Base-by-base conservation (phyloP, 2,888 invertebrate species). In the Habrosyne pyritoides region DNA sequence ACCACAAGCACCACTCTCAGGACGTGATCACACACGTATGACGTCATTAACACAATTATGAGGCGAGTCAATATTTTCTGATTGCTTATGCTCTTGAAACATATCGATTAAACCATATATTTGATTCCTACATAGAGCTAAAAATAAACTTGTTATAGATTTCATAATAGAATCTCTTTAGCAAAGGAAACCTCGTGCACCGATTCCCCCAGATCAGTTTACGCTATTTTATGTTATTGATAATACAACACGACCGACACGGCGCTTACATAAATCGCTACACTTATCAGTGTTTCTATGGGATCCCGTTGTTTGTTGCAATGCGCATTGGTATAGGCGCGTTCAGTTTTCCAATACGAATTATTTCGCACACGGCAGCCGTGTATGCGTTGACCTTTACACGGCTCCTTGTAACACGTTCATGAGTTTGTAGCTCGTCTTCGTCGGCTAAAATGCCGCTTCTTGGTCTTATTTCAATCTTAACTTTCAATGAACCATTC, bases 311-410 rank as follows among this genome's bases (percentile, higher is more conserved):
- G 73, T 71, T 68, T 58, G 62, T 53, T 53, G 53, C 64, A 60
- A 60, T 57, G 63, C 57, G 52, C 56, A 52, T 46, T 54, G 53
- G 57, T 56, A 59, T 55, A 59, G 59, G 63, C 64, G 60, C 63
- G 60, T 64, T 63, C 63, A 59, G 67, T 64, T 77, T 77, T 72
- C 69, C 71, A 78, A 68, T 75, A 68, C 72, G 79, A 81, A 81
- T 80, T 81, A 80, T 83, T 82, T 83, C 77, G 77, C 81, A 80
- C 77, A 73, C 77, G 65, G 77, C 77, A 74, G 75, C 71, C 79
- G 72, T 77, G 78, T 83, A 76, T 78, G 70, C 73, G 72, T 73
- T 80, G 75, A 75, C 79, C 79, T 81, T 77, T 77, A 83, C 81
- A 82, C 67, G 71, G 73, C 78, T 81, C 72, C 83, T 72, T 79